phyloP scores from a whole-genome alignment of 2,888 invertebrate species.

The Clanis bilineata region DNA sequence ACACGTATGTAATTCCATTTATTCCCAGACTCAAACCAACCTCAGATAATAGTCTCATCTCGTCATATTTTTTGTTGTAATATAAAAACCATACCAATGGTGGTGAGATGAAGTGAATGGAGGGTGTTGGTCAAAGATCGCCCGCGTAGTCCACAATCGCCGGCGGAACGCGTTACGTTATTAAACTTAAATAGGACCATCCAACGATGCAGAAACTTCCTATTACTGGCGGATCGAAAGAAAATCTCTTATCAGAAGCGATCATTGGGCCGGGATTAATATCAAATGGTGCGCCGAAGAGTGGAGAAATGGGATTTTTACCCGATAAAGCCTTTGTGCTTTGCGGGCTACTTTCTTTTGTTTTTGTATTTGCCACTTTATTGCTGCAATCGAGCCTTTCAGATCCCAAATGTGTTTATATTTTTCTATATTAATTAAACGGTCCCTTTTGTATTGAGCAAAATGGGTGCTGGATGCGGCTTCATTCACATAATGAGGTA shows the following conservation, averaged over 20 bases:
- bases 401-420: neutral
- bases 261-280: conserved; percentile 70
- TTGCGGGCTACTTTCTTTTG: conserved; percentile 26
- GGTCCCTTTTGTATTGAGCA: neutral
- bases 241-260: conserved; percentile 77
- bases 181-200: conserved; percentile 69
- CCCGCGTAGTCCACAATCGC: conserved; percentile 18
- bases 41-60: too few relatives aligned
- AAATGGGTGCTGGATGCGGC: neutral
- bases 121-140: neutral
- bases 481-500: neutral
- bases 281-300: conserved; percentile 57
- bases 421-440: neutral
- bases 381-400: neutral
- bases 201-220: conserved; percentile 72
- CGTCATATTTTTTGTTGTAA: too few relatives aligned
- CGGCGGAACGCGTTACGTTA: conserved; percentile 52
- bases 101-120: neutral
- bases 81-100: too few relatives aligned
- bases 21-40: too few relatives aligned
- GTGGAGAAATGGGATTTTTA: conserved; percentile 57
- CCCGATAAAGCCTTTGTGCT: conserved; percentile 52
- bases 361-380: conserved; percentile 24
- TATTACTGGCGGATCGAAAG: conserved; percentile 70
- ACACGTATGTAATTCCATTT: too few relatives aligned